Evolutionary conservation across 1,140 invertebrate species (phyloP).

Genomic region (Acyrthosiphon pisum): DNA sequence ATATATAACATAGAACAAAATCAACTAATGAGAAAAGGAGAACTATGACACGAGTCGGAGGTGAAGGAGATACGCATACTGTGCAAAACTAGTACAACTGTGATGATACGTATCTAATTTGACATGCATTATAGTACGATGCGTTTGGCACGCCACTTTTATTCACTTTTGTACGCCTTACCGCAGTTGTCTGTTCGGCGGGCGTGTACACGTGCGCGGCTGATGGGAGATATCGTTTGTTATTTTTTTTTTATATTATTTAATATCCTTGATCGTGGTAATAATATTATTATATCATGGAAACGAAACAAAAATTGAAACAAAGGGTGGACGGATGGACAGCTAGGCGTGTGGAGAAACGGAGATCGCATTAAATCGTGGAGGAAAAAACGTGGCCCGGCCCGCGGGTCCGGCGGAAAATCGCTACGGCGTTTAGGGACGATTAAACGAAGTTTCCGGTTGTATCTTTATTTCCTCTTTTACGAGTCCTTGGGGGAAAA

Average conservation of each 20-base stretch:
- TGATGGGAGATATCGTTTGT: neutral
- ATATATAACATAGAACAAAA: too few relatives aligned
- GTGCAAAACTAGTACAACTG: too few relatives aligned
- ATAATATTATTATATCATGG: neutral
- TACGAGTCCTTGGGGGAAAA: constrained; percentile 27
- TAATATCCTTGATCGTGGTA: neutral
- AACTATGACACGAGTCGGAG: too few relatives aligned
- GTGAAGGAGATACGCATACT: too few relatives aligned
- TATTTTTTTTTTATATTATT: neutral
- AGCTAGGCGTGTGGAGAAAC: neutral
- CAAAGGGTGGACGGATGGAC: neutral
- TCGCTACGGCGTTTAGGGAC: constrained; percentile 25
- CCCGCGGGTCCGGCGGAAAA: neutral
- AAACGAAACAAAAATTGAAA: neutral
- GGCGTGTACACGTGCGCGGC: too few relatives aligned
- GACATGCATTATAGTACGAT: too few relatives aligned
- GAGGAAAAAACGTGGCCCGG: neutral
- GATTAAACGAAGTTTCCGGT: constrained; percentile 45
- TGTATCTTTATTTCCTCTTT: constrained; percentile 48
- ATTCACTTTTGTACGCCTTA: too few relatives aligned
- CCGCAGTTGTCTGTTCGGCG: too few relatives aligned
- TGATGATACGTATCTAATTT: too few relatives aligned
- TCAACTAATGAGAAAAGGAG: too few relatives aligned
- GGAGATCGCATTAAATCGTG: neutral
- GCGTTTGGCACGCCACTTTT: neutral